phyloP scores from a whole-genome alignment of 2,113 vertebrate genomes.

The Crotalus viridis region DNA sequence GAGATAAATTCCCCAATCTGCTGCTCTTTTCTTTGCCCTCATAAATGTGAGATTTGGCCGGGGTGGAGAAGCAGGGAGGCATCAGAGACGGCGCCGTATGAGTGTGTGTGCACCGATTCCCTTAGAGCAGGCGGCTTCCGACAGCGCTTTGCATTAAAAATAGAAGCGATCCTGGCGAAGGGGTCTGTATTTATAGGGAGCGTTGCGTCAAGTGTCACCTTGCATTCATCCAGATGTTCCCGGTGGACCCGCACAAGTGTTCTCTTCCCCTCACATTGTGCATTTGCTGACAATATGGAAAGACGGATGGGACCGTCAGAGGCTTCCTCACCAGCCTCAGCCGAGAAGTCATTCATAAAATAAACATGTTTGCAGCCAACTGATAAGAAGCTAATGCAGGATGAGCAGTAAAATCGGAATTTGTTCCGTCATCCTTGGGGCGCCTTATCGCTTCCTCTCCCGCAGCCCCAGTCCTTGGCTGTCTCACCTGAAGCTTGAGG shows the following conservation, averaged over 20 bases:
- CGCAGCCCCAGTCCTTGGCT: neutral
- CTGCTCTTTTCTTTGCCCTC: slow-evolving; percentile 33
- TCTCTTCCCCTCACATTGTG: slow-evolving; percentile 57
- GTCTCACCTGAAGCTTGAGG: neutral
- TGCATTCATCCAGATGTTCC: slow-evolving; percentile 70
- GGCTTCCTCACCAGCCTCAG: slow-evolving; percentile 51
- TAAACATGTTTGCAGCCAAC: slow-evolving; percentile 58
- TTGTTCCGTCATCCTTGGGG: neutral
- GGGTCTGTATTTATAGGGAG: slow-evolving; percentile 69
- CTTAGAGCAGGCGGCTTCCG: slow-evolving; percentile 50
- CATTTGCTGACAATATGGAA: slow-evolving; percentile 70
- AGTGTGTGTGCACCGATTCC: slow-evolving; percentile 9
- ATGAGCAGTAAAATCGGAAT: neutral
- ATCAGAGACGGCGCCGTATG: neutral
- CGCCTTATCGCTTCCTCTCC: neutral
- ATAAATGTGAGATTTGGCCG: slow-evolving; percentile 22
- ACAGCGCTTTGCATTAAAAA: slow-evolving; percentile 69
- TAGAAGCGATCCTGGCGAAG: slow-evolving; percentile 68
- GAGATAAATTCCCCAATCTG: slow-evolving; percentile 49
- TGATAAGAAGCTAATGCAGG: neutral
- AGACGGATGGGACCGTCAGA: slow-evolving; percentile 65
- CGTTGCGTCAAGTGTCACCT: slow-evolving; percentile 73
- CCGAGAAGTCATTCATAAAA: slow-evolving; percentile 72
- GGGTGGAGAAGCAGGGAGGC: slow-evolving; percentile 5
- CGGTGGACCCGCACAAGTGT: slow-evolving; percentile 64